A percentile compares a stretch with the other conserved stretches of the same genome.
Evolutionary conservation across 2,113 vertebrate species (phyloP).

Genomic region (Lagopus muta): DNA sequence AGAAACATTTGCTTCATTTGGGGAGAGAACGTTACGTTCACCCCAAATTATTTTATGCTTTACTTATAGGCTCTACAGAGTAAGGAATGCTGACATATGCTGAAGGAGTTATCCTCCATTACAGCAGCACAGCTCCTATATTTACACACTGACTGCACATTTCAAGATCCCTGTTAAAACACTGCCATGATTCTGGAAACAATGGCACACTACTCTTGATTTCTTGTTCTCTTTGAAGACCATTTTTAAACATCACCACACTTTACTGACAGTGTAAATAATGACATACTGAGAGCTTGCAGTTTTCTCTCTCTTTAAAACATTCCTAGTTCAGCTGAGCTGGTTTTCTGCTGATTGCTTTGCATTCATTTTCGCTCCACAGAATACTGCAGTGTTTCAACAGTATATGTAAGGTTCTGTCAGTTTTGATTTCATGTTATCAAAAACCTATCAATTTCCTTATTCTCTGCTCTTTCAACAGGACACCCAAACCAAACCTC

Average conservation of each 20-base stretch:
- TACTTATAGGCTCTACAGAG: background rate
- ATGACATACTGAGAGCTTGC: background rate
- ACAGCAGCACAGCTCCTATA: background rate
- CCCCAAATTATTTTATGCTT: background rate
- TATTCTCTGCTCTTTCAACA: background rate
- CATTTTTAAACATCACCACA: background rate
- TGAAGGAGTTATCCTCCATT: background rate
- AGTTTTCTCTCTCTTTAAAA: background rate
- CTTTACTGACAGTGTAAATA: background rate
- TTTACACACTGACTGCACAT: background rate
- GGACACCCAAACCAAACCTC: background rate
- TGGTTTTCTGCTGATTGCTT: background rate
- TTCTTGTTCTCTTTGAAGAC: background rate
- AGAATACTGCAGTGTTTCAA: background rate
- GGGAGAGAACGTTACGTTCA: background rate
- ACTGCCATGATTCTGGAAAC: background rate
- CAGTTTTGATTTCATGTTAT: background rate
- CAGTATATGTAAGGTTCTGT: background rate
- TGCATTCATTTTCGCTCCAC: background rate
- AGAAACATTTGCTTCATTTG: background rate
- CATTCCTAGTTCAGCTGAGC: background rate
- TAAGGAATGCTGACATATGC: background rate
- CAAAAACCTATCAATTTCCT: background rate
- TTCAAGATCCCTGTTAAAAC: background rate
- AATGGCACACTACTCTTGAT: background rate